A percentile compares a stretch with the other conserved stretches of the same genome.
Evolutionary conservation across 2,888 invertebrate genomes (phyloP).

Genomic region (Carabus problematicus): DNA sequence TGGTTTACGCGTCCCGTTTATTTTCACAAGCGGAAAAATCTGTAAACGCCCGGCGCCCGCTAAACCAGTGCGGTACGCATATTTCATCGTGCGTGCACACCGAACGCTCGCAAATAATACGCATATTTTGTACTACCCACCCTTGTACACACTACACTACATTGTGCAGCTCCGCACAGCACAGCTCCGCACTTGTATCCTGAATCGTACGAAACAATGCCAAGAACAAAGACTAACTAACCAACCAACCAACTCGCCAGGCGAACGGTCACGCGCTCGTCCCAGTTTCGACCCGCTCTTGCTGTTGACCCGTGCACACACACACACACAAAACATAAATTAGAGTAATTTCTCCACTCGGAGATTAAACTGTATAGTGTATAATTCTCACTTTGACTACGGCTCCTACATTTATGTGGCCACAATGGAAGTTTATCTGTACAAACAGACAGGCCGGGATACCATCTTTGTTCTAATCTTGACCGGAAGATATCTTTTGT

Average conservation of each 20-base stretch:
- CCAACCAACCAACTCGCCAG: not conserved
- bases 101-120: slow-evolving; percentile 5
- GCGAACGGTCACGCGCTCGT: not conserved
- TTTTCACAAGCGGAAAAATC: slow-evolving; percentile 32
- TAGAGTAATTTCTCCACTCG: slow-evolving; percentile 7
- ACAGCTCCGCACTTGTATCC: not conserved
- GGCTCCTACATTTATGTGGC: no score
- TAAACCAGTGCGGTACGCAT: slow-evolving; percentile 8
- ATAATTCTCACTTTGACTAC: not conserved
- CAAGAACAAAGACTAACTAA: slow-evolving; percentile 18
- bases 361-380: slow-evolving; percentile 16
- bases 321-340: no score
- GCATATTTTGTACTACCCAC: slow-evolving; percentile 12
- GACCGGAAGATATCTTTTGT: no score
- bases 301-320: not conserved
- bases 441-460: no score
- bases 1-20: slow-evolving; percentile 33
- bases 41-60: slow-evolving; percentile 1
- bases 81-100: slow-evolving; percentile 4
- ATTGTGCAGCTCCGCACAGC: not conserved
- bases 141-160: no score
- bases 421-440: no score
- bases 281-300: slow-evolving; percentile 3
- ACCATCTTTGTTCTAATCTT: no score
- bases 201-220: not conserved